Evolutionary conservation across 2,797 vertebrate genomes (phyloP).

Genomic region (Melopsittacus undulatus): DNA sequence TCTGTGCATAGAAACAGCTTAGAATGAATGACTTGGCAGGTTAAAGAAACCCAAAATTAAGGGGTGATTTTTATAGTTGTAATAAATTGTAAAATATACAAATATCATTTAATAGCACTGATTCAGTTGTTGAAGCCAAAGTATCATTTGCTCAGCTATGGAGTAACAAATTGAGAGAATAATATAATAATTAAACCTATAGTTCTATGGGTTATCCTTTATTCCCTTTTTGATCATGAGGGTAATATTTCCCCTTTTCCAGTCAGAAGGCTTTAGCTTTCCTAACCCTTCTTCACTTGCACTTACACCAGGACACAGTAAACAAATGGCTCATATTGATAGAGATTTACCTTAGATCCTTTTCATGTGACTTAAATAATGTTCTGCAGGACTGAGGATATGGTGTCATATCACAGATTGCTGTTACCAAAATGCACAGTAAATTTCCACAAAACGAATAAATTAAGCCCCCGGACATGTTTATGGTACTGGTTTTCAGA

Average conservation of each 20-base stretch:
- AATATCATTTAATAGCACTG: background rate
- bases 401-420: background rate
- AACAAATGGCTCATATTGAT: background rate
- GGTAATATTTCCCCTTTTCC: background rate
- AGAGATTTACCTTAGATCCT: background rate
- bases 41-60: conserved; percentile 32
- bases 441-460: background rate
- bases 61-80: background rate
- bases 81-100: background rate
- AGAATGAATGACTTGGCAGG: background rate
- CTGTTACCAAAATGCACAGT: background rate
- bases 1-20: background rate
- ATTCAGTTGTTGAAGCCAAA: conserved; percentile 21
- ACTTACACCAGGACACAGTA: background rate
- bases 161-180: background rate
- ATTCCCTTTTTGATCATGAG: background rate
- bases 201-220: background rate
- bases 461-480: background rate
- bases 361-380: background rate
- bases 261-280: background rate
- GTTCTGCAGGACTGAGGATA: background rate
- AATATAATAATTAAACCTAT: background rate
- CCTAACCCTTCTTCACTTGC: background rate
- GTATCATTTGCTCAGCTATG: background rate
- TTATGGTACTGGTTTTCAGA: background rate